Base-by-base conservation (phyloP, 2,888 invertebrate species). In the Drosophila anomalata region DNA sequence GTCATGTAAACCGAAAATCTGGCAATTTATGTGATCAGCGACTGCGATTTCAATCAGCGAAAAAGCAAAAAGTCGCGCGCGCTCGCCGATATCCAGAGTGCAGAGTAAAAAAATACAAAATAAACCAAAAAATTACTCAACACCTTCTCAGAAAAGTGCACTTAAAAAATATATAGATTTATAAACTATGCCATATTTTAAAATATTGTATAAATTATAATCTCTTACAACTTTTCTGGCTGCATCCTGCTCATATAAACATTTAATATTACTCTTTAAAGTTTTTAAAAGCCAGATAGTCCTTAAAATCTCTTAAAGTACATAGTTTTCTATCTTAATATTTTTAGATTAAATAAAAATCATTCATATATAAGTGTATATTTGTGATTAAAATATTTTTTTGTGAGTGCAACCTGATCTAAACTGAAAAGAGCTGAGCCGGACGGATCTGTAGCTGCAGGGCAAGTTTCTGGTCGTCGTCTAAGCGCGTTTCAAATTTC, bases 11-110 rank as follows among this genome's bases (percentile, higher is more conserved):
- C 75, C 77, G 76, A 86, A 88, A 88, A 87, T 88, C 89, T 85
- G 77, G 78, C 88, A 89, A 90, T 89, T 89, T 90, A 90, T 90
- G 90, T 82, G 89, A 89, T 89, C 86, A 89, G 87, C 75, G 84
- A 66, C 74, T 88, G 86, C 77, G 90, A 89, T 89, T 89, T 89
- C 81, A 80, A 90, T 89, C 90, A 85, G 85, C 75, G 62, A 62
- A 29, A 26, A 33, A 60, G 48, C 17, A 62, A 29, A 26, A 33
- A 62, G 48, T 22, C 53, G 51, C 53, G 48, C 58, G 56, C 24
- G 48, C 42, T 11, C 41, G 39, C 24, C 58, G 22, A 47, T 46
- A 46, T 24, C 20, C n/a, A 39, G 14, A 46, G 29, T 39, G 33
- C 41, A 14, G 36, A 1, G n/a, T 2, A 11, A 62, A n/a, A 31